Evolutionary conservation across 2,113 vertebrate species (phyloP), one percentile per base, ranked within the genome.

Genomic region (mouse (Mus musculus)): DNA sequence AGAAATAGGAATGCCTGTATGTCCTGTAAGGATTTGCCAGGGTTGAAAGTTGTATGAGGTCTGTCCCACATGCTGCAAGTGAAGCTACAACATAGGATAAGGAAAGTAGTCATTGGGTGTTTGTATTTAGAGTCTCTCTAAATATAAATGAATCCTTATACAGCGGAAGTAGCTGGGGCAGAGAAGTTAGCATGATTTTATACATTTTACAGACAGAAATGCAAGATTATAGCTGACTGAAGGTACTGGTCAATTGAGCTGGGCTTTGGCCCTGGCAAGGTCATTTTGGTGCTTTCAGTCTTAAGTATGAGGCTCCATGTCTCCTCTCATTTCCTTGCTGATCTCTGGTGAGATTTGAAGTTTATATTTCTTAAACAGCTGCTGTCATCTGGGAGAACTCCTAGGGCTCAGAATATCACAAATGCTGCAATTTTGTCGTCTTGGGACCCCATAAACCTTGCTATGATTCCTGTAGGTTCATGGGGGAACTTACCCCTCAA

Each of bases 171-270:
- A 89, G 20, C n/a, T 65, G 20, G 61, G 8, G n/a, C 71, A 26
- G 72, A 42, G 14, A 13, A 87, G 11, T 4, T 80, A 81, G 13
- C 33, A 49, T 81, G 81, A 82, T 71, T 63, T 71, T 12, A 33
- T 28, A 76, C 16, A 61, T 73, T 90, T 90, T 78, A 61, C 1
- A 88, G 46, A 91, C 69, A 80, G 94, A 88, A 90, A 14, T 88
- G 49, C 28, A 46, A 87, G 54, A 24, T 82, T 76, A 46, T 88
- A 94, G 56, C 19, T 88, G 71, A 46, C 30, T 88, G 28, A 56
- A 73, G 30, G 22, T 39, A 65, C 9, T 75, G n/a, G 33, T 63
- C 89, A 49, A 77, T 36, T 20, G 30, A 78, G 20, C 3, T 85
- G 56, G 24, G 46, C 72, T 88, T 75, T 82, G 72, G 63, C 30